Conservation (phyloP, 2,113 vertebrate species). For the Nicator chloris region DNA sequence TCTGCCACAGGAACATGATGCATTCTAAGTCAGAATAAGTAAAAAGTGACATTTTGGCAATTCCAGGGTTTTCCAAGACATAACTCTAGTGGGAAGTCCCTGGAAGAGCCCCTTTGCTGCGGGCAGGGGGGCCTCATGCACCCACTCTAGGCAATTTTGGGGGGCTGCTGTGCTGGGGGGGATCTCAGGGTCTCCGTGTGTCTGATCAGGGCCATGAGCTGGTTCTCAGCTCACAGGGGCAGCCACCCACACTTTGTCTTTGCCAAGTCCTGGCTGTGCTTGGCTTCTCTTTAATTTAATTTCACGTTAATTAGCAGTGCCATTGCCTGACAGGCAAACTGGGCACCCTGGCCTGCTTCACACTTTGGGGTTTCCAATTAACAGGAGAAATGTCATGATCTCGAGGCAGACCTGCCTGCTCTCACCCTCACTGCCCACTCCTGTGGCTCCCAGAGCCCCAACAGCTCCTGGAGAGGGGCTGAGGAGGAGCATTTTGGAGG, state of each 20-base stretch:
- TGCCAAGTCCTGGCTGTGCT: not conserved
- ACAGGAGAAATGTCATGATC: fast-evolving
- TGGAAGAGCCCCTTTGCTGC: not conserved
- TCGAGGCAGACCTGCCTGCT: not conserved
- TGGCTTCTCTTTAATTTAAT: not conserved
- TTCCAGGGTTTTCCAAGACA: not conserved
- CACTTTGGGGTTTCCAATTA: not conserved
- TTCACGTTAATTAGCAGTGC: not conserved
- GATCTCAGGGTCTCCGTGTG: not conserved
- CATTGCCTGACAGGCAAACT: not conserved
- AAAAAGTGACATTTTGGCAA: not conserved
- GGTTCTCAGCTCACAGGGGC: not conserved
- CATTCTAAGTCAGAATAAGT: not conserved
- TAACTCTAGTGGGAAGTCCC: not conserved
- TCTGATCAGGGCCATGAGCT: not conserved
- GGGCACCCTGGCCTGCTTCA: not conserved
- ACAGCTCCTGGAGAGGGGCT: not conserved
- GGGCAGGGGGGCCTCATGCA: fast-evolving
- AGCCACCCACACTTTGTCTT: not conserved
- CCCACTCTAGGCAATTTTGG: not conserved
- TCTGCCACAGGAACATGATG: not conserved
- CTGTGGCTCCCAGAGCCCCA: not conserved
- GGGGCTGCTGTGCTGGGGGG: not conserved
- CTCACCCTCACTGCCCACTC: not conserved
- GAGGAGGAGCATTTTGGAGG: not conserved